phyloP scores from a whole-genome alignment of 2,888 invertebrate genomes.

The Sphaeridia pumilis region DNA sequence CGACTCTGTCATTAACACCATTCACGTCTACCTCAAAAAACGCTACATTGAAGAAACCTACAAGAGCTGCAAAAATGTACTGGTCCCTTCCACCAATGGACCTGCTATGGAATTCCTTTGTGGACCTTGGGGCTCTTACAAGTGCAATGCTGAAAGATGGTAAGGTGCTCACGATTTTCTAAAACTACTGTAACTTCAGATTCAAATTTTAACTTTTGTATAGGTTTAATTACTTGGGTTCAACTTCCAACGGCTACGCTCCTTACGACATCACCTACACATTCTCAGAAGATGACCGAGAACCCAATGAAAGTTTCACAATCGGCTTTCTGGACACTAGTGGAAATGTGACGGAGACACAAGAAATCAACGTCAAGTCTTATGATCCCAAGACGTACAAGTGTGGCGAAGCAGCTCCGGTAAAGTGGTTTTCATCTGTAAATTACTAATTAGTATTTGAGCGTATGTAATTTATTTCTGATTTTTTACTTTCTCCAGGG shows the following conservation, averaged over 20 bases:
- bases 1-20: neutral
- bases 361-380: conserved; percentile 9
- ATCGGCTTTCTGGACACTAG: conserved; percentile 11
- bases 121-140: conserved; percentile 50
- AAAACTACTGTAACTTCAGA: neutral
- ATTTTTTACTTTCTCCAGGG: neutral
- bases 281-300: conserved; percentile 23
- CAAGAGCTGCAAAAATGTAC: conserved; percentile 65
- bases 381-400: conserved; percentile 20
- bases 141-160: conserved; percentile 50
- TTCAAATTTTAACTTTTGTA: neutral
- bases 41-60: conserved; percentile 54
- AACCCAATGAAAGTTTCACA: conserved; percentile 2
- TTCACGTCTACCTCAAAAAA: conserved; percentile 43
- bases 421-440: conserved; percentile 7
- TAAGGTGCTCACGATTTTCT: neutral
- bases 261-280: conserved; percentile 55
- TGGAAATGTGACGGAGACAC: conserved; percentile 12
- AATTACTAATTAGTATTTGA: neutral
- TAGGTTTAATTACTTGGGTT: conserved; percentile 29
- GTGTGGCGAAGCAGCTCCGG: conserved; percentile 26
- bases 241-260: conserved; percentile 21
- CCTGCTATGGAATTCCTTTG: conserved; percentile 67
- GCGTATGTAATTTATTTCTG: neutral
- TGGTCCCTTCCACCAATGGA: conserved; percentile 61